A percentile compares a stretch with the other conserved stretches of the same genome.
Evolutionary conservation across 2,113 vertebrate genomes (phyloP).

Genomic region (Triplophysa rosa): DNA sequence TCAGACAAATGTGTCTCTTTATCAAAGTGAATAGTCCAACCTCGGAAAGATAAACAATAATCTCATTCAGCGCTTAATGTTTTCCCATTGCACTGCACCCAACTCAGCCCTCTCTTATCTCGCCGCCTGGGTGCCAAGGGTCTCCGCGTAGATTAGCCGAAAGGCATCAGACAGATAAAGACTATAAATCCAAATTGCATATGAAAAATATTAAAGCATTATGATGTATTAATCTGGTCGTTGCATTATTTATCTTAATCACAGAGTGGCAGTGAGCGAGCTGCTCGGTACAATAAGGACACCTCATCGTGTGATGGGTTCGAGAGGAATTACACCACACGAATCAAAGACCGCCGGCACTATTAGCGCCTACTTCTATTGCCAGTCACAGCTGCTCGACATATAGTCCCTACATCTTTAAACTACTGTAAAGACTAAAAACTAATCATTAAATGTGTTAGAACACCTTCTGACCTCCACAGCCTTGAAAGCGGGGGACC

Average conservation of each 20-base stretch:
- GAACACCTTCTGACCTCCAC: conserved; percentile 1
- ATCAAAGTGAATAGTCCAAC: conserved; percentile 65
- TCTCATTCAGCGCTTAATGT: conserved; percentile 86
- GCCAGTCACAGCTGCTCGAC: background rate
- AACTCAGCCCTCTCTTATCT: conserved; percentile 83
- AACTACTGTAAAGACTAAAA: background rate
- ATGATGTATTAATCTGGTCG: conserved; percentile 91
- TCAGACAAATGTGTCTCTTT: conserved; percentile 82
- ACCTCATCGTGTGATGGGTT: conserved; percentile 16
- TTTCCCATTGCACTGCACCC: conserved; percentile 83
- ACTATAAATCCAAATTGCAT: conserved; percentile 91
- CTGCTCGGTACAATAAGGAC: conserved; percentile 16
- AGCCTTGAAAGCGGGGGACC: background rate
- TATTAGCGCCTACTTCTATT: background rate
- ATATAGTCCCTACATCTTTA: background rate
- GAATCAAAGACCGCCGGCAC: background rate
- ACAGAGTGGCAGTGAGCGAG: conserved; percentile 57
- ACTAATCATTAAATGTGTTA: conserved; percentile 7
- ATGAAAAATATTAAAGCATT: conserved; percentile 95
- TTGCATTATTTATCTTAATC: conserved; percentile 86
- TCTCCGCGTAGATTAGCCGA: conserved; percentile 84
- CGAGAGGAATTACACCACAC: conserved; percentile 15
- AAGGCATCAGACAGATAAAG: conserved; percentile 87
- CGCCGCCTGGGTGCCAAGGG: conserved; percentile 84
- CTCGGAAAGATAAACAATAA: conserved; percentile 83